Evolutionary conservation across 1,140 invertebrate genomes (phyloP), one percentile per base, ranked within the genome.

Genomic region (Heliothis subflexa): DNA sequence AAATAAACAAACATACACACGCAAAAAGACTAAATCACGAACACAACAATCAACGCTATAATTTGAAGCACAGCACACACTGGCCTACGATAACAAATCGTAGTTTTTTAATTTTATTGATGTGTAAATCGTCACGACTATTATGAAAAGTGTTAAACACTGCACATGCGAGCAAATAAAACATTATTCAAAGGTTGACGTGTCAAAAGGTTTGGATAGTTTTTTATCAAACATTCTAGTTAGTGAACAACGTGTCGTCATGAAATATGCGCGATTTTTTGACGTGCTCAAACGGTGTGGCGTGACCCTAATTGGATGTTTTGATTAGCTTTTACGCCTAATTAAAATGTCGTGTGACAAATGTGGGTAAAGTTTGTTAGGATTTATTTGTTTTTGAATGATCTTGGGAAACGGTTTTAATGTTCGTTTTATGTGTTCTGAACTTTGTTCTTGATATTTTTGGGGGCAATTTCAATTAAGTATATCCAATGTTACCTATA

Each of bases 31-130:
- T 18, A 14, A 16, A 12, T 33, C n/a, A 47, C 7, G 52, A 70
- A 70, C 66, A 4, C 59, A 54, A 57, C 54, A 75, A 33, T 14
- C 12, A 11, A 62, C 50, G 59, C 73, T 75, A 75, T 75, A 75
- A 75, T 62, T 75, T 47, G 52, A 47, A 64, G 59, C 59, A 11
- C 10, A 33, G 21, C 21, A 18, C 16, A 33, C 47, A 64, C n/a
- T 64, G 59, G 59, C 28, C 25, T 11, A 4, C 57, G 25, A 64
- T 25, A 18, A 59, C 33, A 49, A 75, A 61, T 45, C 73, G 28
- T 62, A 0, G 13, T 14, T 75, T 81, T 82, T 85, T 86, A 83
- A 85, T 85, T 83, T 86, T 83, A 85, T 85, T 77, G 80, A 81
- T 76, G 68, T 75, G 81, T 85, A 78, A 85, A 82, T 84, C 71